Percentiles rank a stretch among this genome's conserved stretches.
phyloP scores from a whole-genome alignment of 2,113 vertebrate species.

The Eubucco bourcierii region DNA sequence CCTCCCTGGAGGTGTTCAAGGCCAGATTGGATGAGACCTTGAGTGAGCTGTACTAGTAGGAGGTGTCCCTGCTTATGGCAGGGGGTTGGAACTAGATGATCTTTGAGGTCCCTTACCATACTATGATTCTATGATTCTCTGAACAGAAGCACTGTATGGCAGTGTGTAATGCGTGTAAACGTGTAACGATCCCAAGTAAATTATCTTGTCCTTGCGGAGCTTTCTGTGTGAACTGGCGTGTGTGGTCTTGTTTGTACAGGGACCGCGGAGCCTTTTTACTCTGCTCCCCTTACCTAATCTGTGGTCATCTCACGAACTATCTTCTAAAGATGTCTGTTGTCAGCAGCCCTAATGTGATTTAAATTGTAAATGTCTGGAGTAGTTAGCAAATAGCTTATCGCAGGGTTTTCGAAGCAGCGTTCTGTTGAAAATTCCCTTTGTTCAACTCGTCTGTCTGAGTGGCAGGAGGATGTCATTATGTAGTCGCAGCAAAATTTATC shows the following conservation, averaged over 20 bases:
- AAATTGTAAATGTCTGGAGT: not conserved
- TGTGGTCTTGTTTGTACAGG: accelerated
- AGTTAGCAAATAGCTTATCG: constrained; percentile 20
- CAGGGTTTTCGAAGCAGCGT: not conserved
- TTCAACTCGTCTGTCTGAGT: not conserved
- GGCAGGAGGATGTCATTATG: constrained; percentile 1
- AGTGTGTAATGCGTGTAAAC: not conserved
- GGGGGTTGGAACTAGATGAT: too few relatives aligned
- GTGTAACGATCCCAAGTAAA: not conserved
- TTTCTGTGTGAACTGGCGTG: not conserved
- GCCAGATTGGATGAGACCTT: too few relatives aligned
- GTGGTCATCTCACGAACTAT: not conserved
- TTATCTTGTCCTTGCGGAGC: not conserved
- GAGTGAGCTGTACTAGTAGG: too few relatives aligned
- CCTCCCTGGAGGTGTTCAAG: too few relatives aligned
- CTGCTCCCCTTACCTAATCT: not conserved
- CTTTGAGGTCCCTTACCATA: too few relatives aligned
- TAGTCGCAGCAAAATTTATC: not conserved
- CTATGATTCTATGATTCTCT: too few relatives aligned
- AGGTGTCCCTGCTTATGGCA: too few relatives aligned
- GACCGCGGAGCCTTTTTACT: not conserved
- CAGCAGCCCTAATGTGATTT: not conserved
- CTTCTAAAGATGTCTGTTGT: not conserved
- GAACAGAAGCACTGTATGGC: not conserved
- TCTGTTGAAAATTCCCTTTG: constrained; percentile 23